These are phyloP conservation scores for Heterodera carotae DNA, from an alignment of 1,140 invertebrate species.

Conservation along the genomic window DNA sequence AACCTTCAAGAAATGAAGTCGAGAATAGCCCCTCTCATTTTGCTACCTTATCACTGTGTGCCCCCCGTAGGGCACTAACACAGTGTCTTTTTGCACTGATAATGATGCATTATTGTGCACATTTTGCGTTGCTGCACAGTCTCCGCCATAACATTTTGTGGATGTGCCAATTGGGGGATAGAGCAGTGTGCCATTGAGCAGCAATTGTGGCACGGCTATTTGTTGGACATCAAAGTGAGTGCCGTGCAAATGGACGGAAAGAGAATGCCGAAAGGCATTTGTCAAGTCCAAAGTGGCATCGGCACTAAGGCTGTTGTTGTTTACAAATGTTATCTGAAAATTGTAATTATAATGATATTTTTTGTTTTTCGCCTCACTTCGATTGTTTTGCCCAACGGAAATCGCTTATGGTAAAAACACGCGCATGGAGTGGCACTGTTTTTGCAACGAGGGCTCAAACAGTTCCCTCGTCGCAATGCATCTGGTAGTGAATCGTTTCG, in stretches of 20 bases:
- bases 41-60: not conserved
- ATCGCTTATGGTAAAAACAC: constrained; percentile 3
- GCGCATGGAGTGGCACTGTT: not conserved
- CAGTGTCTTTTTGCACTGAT: not conserved
- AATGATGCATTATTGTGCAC: not conserved
- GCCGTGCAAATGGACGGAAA: constrained; percentile 11
- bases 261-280: not conserved
- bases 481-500: not conserved
- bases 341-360: not conserved
- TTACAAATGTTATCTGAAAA: constrained; percentile 5
- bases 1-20: not conserved
- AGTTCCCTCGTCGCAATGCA: not conserved
- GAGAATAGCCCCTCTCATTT: not conserved
- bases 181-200: not conserved
- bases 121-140: not conserved
- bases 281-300: not conserved
- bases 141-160: not conserved
- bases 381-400: not conserved
- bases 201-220: not conserved
- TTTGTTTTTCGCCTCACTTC: not conserved
- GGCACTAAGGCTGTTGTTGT: not conserved
- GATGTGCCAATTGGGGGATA: not conserved
- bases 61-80: constrained; percentile 2
- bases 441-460: not conserved
- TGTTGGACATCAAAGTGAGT: not conserved